Evolutionary conservation across 2,113 vertebrate species (phyloP).

Genomic region (Nettapus auritus): DNA sequence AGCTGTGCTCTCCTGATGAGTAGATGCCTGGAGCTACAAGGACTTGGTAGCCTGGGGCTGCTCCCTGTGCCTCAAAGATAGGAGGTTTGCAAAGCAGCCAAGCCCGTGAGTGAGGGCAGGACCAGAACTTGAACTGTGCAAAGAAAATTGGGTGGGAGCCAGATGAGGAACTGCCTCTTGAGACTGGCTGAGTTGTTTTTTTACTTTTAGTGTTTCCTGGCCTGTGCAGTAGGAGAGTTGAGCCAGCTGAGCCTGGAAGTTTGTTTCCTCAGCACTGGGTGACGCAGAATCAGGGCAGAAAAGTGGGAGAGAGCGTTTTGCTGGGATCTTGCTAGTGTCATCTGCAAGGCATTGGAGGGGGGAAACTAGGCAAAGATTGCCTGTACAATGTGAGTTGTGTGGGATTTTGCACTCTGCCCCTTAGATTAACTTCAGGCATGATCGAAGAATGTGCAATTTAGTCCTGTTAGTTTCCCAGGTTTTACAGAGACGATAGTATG

Average conservation of each 20-base stretch:
- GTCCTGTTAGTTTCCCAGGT: fast-evolving
- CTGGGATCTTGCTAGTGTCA: fast-evolving
- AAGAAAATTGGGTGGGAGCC: neutral
- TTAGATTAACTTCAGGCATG: fast-evolving
- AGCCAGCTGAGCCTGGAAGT: slow-evolving; percentile 16
- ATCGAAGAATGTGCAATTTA: fast-evolving
- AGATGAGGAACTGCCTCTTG: neutral
- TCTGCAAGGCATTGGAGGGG: neutral
- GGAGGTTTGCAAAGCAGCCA: neutral
- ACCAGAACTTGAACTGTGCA: neutral
- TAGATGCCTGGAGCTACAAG: neutral
- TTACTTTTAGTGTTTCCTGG: slow-evolving; percentile 59
- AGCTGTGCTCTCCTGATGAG: neutral
- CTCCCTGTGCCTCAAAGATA: neutral
- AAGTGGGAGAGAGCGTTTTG: neutral
- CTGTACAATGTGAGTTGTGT: fast-evolving
- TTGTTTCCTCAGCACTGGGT: neutral
- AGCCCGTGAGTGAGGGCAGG: neutral
- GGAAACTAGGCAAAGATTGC: neutral
- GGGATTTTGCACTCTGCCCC: neutral
- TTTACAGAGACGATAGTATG: fast-evolving
- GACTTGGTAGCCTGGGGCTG: neutral
- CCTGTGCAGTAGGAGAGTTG: neutral
- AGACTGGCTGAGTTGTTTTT: slow-evolving; percentile 46
- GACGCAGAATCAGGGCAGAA: neutral